A percentile compares a stretch with the other conserved stretches of the same genome.
phyloP scores from a whole-genome alignment of 2,113 vertebrate genomes.

The Acrocephalus arundinaceus region DNA sequence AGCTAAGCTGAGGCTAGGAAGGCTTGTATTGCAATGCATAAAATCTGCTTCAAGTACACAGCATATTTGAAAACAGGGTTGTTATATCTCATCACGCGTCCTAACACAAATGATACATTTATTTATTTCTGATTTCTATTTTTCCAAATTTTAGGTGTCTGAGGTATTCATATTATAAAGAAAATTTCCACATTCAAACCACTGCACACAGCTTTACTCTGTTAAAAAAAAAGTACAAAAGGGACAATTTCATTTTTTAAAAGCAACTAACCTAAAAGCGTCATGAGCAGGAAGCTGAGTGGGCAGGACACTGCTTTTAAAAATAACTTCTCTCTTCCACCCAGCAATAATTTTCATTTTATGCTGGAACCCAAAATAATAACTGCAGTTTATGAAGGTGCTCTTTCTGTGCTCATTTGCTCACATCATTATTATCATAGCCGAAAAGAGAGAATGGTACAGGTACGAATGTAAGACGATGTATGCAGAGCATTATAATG shows the following conservation, averaged over 20 bases:
- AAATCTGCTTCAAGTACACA: background rate
- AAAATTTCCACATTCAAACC: background rate
- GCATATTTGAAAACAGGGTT: background rate
- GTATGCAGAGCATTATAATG: background rate
- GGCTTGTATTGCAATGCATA: background rate
- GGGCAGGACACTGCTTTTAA: slow-evolving; percentile 18
- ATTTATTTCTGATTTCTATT: background rate
- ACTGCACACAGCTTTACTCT: background rate
- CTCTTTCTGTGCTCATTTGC: background rate
- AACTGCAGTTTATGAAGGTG: background rate
- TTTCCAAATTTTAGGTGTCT: background rate
- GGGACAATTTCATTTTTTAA: background rate
- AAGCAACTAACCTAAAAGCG: background rate
- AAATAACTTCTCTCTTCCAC: background rate
- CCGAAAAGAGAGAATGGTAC: background rate
- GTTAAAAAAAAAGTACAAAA: background rate
- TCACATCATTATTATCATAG: background rate
- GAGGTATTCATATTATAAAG: background rate
- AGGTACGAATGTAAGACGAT: background rate
- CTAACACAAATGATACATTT: background rate
- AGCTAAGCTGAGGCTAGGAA: background rate
- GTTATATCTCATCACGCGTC: background rate
- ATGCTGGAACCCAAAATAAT: background rate
- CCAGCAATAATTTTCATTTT: background rate
- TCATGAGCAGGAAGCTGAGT: background rate